Percentiles rank a stretch among this genome's conserved stretches.
These are phyloP conservation scores for Enhydra lutris DNA, from an alignment of 2,113 vertebrate genomes.

Conservation along the genomic window DNA sequence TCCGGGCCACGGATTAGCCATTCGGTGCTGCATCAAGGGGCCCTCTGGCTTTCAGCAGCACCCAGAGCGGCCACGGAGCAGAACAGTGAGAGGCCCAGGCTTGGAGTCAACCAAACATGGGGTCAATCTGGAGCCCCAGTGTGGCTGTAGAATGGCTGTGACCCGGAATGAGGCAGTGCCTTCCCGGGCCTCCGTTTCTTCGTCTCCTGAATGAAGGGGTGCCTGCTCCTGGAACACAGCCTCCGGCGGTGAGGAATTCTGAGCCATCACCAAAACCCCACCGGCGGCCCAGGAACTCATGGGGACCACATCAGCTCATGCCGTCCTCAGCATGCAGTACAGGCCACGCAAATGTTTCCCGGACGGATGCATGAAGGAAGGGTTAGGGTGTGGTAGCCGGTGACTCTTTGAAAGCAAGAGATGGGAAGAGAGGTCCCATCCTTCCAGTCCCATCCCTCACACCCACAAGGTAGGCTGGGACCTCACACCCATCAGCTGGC, in stretches of 20 bases:
- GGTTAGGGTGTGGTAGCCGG: too few relatives aligned
- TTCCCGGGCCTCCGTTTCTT: not conserved
- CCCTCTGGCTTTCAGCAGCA: not conserved
- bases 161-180: not conserved
- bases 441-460: fast-evolving
- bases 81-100: not conserved
- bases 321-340: not conserved
- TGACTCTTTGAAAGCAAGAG: not conserved
- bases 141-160: not conserved
- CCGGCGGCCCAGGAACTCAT: not conserved
- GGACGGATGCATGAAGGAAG: not conserved
- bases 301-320: too few relatives aligned
- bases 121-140: not conserved
- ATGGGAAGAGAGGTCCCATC: not conserved
- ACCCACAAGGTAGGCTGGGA: not conserved
- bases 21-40: too few relatives aligned
- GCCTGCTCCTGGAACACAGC: not conserved
- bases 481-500: not conserved
- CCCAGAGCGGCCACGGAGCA: not conserved
- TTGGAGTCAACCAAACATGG: not conserved
- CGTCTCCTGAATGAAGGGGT: not conserved
- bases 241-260: not conserved
- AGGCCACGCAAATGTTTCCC: too few relatives aligned
- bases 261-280: not conserved
- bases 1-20: not conserved